A percentile compares a stretch with the other conserved stretches of the same genome.
phyloP scores from a whole-genome alignment of 2,797 vertebrate species.

The Petrocephalus schoutedeni region DNA sequence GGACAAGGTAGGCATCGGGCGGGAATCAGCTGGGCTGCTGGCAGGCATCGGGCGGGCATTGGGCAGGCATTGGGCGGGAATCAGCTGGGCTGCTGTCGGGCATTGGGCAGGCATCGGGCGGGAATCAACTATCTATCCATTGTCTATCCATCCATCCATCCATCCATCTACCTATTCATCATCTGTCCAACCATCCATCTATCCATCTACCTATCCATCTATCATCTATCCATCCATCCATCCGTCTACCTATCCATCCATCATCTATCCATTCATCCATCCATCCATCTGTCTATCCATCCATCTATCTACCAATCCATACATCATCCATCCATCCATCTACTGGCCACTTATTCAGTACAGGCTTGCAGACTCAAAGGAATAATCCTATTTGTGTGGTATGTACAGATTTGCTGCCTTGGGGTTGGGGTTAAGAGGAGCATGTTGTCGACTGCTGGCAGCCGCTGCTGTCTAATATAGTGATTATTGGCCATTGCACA shows the following conservation, averaged over 20 bases:
- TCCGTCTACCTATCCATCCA: too few relatives aligned
- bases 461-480: too few relatives aligned
- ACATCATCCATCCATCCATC: too few relatives aligned
- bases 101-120: background rate
- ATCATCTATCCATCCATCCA: background rate
- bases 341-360: too few relatives aligned
- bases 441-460: too few relatives aligned
- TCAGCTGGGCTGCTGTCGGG: background rate
- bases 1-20: constrained; percentile 70
- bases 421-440: too few relatives aligned
- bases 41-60: background rate
- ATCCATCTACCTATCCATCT: background rate
- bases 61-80: constrained; percentile 60
- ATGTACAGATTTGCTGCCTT: too few relatives aligned
- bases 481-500: background rate
- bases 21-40: background rate
- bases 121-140: background rate
- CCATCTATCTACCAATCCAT: too few relatives aligned
- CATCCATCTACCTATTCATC: background rate
- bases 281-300: too few relatives aligned
- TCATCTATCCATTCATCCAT: too few relatives aligned
- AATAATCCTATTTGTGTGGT: too few relatives aligned
- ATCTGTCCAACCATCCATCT: background rate
- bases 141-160: background rate
- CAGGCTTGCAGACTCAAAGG: too few relatives aligned